Conservation (phyloP, 2,113 vertebrate species). For the Bolborhynchus lineola region DNA sequence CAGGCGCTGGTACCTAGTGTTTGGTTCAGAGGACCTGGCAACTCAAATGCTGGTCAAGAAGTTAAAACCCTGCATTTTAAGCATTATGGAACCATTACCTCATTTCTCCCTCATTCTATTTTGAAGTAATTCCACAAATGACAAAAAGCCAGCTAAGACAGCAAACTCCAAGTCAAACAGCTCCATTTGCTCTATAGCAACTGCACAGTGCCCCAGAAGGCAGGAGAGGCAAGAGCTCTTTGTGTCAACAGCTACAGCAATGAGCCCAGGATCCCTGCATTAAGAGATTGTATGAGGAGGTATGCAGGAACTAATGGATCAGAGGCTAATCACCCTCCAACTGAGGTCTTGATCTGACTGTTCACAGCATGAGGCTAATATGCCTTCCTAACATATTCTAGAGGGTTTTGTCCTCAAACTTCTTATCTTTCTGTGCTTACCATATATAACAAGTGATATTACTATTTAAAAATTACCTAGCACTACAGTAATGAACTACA, state of each 20-base stretch:
- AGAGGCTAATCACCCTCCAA: neutral
- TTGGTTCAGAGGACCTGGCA: neutral
- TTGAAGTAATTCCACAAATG: neutral
- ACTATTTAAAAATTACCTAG: neutral
- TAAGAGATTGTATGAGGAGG: neutral
- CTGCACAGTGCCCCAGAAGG: neutral
- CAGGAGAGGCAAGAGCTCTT: neutral
- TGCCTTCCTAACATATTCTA: neutral
- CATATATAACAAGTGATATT: neutral
- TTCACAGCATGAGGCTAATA: neutral
- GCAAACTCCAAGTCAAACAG: neutral
- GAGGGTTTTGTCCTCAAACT: neutral
- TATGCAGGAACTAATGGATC: neutral
- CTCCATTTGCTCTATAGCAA: neutral
- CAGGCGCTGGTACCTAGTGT: neutral
- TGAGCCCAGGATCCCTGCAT: neutral
- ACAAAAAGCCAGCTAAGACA: neutral
- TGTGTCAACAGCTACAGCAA: neutral
- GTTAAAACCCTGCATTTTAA: neutral
- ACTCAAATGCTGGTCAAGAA: neutral
- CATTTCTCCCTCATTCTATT: neutral
- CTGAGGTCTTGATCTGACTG: neutral
- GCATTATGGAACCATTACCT: neutral
- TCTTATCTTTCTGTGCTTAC: neutral
- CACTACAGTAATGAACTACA: neutral